Base-by-base conservation (phyloP, 2,113 vertebrate species). In the Lophotis ruficrista region DNA sequence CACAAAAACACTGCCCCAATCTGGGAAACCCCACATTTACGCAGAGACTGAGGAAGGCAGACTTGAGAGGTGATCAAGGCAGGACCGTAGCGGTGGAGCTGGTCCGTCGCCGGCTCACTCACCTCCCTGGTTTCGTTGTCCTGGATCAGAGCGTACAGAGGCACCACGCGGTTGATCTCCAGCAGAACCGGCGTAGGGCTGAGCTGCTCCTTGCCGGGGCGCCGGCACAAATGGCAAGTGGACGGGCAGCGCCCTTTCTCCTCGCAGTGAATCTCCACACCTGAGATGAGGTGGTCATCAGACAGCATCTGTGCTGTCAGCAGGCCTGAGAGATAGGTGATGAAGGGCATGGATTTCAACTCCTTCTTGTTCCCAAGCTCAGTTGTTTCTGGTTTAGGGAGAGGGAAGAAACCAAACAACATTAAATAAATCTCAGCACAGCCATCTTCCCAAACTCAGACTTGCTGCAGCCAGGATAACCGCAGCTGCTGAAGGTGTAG, bases 51-150 rank as follows among this genome's bases (percentile, higher is more conserved):
- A 14, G 3, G 37, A 57, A 69, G 19, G 8, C 16, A 54, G 33
- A 28, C 22, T 53, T 4, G 28, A 78, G 43, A 58, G 22, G 53
- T 15, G 37, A 13, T 53, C 10, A 64, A 65, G 14, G 65, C 0
- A 31, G 22, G 66, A 21, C 27, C 37, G 12, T 6, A 22, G 65
- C 1, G 13, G 37, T 25, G 56, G 54, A 62, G 38, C 38, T 60
- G 81, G 58, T 41, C n/a, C 10, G 0, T 27, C 65, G 4, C 50
- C 3, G 7, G 18, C 66, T 57, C 37, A 83, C 98, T 98, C 97
- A 99, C 99, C 99, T 99, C 99, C 96, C 98, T 99, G 92, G 99
- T 99, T 90, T 98, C 95, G 3, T 99, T 99, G 97, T 99, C 99
- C 97, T 99, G 99, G 93, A 99, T 98, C 76, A 99, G 98, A 43